Base-by-base conservation (phyloP, 2,888 invertebrate species). In the Pemphredon lugubris region DNA sequence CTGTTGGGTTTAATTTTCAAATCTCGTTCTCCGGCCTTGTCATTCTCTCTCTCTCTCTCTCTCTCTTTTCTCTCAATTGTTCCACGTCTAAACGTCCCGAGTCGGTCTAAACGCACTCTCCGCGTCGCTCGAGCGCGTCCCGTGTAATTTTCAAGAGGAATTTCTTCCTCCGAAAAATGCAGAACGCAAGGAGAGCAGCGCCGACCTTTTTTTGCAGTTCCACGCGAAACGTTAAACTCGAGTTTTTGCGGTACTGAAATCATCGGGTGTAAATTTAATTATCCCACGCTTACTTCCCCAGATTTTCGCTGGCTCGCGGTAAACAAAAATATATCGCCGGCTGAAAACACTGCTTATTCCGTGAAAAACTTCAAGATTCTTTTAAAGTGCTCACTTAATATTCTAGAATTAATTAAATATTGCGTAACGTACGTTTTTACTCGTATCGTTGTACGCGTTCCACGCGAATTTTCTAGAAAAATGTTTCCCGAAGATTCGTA, bases 61-160 rank as follows among this genome's bases (percentile, higher is more conserved):
- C 16, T 40, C 16, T 3, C 40, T 40, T 7, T 5, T 2, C 16
- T 16, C 16, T 6, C 16, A 16, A 11, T 1, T 5, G 40, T 9
- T 40, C 11, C 11, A n/a, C 14, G 16, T 11, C 16, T 40, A 37
- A 37, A n/a, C 39, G 40, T 42, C 21, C 47, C 14, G 26, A 16
- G 30, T 32, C 30, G 7, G n/a, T 42, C 51, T 44, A 51, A 58
- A 44, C 37, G 50, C 26, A 26, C 32, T 50, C 20, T 11, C 20
- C 2, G 11, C 6, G 50, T 11, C 26, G n/a, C 20, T 20, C 51
- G 37, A 16, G 21, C 47, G 30, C 21, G 42, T 26, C 53, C 14
- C 61, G 14, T 21, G 68, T 34, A 51, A 68, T 64, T 68, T 68
- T 68, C 54, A 11, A 54, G 42, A 7, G 63, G 54, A 63, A 48